Conservation (phyloP, 2,797 vertebrate genomes). For the Enteromius unitaeniatus region DNA sequence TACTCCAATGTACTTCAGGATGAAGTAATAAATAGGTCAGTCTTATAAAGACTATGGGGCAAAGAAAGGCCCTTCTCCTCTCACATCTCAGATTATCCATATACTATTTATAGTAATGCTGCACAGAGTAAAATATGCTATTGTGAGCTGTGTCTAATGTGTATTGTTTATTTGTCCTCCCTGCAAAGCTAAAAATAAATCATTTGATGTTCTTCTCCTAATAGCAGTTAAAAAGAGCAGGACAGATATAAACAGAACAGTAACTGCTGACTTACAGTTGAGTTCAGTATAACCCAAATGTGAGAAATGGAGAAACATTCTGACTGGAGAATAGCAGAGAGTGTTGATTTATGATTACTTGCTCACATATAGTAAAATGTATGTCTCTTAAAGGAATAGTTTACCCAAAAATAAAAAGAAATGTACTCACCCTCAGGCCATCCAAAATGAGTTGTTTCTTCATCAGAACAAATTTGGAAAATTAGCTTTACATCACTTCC, state of each 20-base stretch:
- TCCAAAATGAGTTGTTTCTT: neutral
- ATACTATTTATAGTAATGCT: slow-evolving; percentile 23
- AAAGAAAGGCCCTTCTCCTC: slow-evolving; percentile 14
- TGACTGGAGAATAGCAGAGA: neutral
- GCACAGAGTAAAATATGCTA: neutral
- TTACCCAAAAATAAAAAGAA: neutral
- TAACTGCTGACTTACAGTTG: slow-evolving; percentile 20
- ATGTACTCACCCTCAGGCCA: neutral
- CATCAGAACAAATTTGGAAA: neutral
- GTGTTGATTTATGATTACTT: neutral
- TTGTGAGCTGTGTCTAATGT: slow-evolving; percentile 5
- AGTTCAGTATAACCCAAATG: neutral
- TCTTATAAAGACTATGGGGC: neutral
- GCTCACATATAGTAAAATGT: neutral
- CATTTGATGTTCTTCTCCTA: slow-evolving; percentile 1
- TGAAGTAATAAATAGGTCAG: slow-evolving; percentile 31
- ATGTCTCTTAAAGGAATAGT: neutral
- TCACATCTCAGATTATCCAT: slow-evolving; percentile 15
- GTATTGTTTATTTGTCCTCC: slow-evolving; percentile 13
- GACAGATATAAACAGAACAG: slow-evolving; percentile 12
- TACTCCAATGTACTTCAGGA: neutral
- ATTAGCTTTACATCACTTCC: neutral
- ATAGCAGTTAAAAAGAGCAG: slow-evolving; percentile 7
- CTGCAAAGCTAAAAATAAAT: slow-evolving; percentile 27
- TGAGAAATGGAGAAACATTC: neutral